phyloP scores from a whole-genome alignment of 37 sponge, comb jelly and placozoan genomes.

The Hormiphora californensis region DNA sequence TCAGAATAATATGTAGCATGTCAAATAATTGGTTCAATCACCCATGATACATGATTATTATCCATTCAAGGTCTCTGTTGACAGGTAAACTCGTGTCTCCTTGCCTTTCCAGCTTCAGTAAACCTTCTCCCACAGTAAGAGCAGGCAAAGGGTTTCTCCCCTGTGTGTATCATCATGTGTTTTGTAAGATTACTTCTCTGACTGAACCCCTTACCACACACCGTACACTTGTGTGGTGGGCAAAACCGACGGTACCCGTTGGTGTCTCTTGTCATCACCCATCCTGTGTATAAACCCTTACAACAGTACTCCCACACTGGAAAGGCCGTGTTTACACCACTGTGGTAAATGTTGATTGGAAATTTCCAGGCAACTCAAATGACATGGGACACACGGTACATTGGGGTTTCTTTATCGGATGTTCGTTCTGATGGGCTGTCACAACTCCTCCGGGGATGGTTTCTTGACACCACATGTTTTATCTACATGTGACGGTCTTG shows the following conservation, averaged over 20 bases:
- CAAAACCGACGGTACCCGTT: too few relatives aligned
- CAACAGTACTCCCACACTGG: conserved; percentile 17
- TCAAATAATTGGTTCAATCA: too few relatives aligned
- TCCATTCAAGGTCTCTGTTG: too few relatives aligned
- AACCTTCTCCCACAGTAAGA: too few relatives aligned
- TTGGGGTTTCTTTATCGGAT: background rate
- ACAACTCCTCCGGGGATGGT: conserved; percentile 5
- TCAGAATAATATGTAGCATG: too few relatives aligned
- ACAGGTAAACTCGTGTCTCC: too few relatives aligned
- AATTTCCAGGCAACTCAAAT: background rate
- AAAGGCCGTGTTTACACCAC: background rate
- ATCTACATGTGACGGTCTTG: too few relatives aligned
- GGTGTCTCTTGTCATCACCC: too few relatives aligned
- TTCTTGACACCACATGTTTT: conserved; percentile 31
- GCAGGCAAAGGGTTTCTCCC: conserved; percentile 37
- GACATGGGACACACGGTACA: conserved; percentile 44
- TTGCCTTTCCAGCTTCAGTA: too few relatives aligned
- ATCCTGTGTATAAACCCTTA: too few relatives aligned
- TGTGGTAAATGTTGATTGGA: too few relatives aligned
- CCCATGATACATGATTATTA: too few relatives aligned
- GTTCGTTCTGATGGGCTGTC: conserved; percentile 43
- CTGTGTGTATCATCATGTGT: conserved; percentile 34
- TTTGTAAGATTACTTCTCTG: background rate
- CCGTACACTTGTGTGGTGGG: conserved; percentile 12
- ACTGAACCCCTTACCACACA: conserved; percentile 31